Evolutionary conservation across 2,113 vertebrate species (phyloP).

Genomic region (Numida meleagris): DNA sequence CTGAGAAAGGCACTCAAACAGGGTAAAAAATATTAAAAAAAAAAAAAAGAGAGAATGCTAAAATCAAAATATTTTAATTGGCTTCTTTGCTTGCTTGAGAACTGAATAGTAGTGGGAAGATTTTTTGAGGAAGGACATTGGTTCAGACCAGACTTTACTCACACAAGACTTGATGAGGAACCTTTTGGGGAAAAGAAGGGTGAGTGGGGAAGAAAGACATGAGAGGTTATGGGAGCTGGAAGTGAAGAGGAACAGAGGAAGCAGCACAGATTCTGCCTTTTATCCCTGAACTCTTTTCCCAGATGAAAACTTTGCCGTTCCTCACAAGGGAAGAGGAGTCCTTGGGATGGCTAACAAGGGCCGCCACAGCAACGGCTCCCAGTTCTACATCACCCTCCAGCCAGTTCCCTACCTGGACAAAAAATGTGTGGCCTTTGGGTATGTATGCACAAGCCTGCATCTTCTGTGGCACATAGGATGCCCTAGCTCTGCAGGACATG

Average conservation of each 20-base stretch:
- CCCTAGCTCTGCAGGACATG: not conserved
- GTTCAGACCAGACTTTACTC: not conserved
- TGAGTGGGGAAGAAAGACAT: not conserved
- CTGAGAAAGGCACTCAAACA: not conserved
- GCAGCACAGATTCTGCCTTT: not conserved
- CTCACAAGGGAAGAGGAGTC: conserved; percentile 83
- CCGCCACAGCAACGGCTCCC: conserved; percentile 86
- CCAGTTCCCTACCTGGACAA: conserved; percentile 84
- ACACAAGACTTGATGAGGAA: not conserved
- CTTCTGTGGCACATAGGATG: fast-evolving
- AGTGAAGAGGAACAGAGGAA: not conserved
- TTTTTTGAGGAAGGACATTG: not conserved
- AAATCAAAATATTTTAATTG: not conserved
- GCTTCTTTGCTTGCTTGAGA: not conserved
- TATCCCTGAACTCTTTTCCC: not conserved
- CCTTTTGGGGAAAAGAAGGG: not conserved
- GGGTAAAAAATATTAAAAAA: not conserved
- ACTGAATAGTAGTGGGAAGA: not conserved
- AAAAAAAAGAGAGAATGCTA: not conserved
- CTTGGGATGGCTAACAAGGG: conserved; percentile 90
- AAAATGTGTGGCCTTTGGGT: conserved; percentile 92
- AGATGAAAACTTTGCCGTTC: conserved; percentile 89
- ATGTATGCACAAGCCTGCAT: conserved; percentile 20
- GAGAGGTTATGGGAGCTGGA: not conserved
- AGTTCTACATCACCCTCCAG: conserved; percentile 93